Base-by-base conservation (phyloP, 2,113 vertebrate species). In the Lates calcarifer region DNA sequence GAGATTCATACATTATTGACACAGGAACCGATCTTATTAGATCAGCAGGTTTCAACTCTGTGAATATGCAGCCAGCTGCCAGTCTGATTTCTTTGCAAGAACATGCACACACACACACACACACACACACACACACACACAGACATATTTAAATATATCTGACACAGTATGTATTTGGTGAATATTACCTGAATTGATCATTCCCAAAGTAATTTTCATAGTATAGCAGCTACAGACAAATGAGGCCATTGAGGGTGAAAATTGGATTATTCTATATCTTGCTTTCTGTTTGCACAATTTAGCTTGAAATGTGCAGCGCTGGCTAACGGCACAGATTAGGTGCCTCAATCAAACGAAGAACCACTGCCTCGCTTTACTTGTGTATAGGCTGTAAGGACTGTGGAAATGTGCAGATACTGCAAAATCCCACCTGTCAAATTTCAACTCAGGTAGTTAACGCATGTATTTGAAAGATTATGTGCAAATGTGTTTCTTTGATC, bases 1-100 rank as follows among this genome's bases (percentile, higher is more conserved):
- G 76, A 87, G 88, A 88, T 78, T 92, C 93, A 93, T 96, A 73
- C 89, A 95, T 95, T 94, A 95, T 95, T 95, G 86, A 95, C 88
- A 90, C 80, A 77, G 90, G 85, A 84, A 71, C 87, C 82, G 61
- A 86, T 94, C 91, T 94, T 93, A 94, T 95, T 95, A 93, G 90
- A 92, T 88, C 83, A 71, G 58, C 88, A 81, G 93, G 82, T 68
- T 89, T 90, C 87, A 66, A 14, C 77, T 57, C 39, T 56, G 74
- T 74, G 63, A 75, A 58, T 90, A 83, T 70, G 64, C 67, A 56
- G 80, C 71, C 15, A n/a, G 31, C 67, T 74, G 49, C 86, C 91
- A 87, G 74, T 85, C 26, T 56, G 51, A 80, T 78, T 77, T 64
- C 62, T 69, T 55, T 8, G 31, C 26, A 49, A 39, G 68, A 53